Conservation (phyloP, 1,140 invertebrate genomes). For the Mamestra configurata region DNA sequence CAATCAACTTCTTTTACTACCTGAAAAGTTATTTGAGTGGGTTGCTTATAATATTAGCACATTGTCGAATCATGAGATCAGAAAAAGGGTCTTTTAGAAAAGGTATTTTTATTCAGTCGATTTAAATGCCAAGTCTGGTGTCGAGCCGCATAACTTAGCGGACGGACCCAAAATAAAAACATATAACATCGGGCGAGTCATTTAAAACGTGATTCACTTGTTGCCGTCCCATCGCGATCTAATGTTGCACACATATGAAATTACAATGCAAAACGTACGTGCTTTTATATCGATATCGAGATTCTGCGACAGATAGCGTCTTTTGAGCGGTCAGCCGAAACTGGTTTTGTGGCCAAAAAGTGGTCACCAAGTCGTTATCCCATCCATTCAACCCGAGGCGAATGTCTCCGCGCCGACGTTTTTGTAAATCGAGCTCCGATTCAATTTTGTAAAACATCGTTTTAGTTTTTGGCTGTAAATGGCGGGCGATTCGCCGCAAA, state of each 20-base stretch:
- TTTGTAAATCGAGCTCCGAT: slow-evolving; percentile 52
- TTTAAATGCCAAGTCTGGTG: slow-evolving; percentile 47
- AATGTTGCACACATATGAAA: slow-evolving; percentile 57
- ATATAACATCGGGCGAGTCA: slow-evolving; percentile 27
- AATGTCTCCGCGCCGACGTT: slow-evolving; percentile 56
- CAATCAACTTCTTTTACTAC: neutral
- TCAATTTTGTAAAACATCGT: slow-evolving; percentile 53
- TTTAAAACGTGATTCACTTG: slow-evolving; percentile 56
- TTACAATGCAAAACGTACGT: slow-evolving; percentile 59
- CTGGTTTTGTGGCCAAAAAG: slow-evolving; percentile 63
- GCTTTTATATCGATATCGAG: slow-evolving; percentile 66
- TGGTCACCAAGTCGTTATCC: slow-evolving; percentile 60
- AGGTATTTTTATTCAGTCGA: slow-evolving; percentile 40
- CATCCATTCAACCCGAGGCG: slow-evolving; percentile 63
- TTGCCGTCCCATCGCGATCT: slow-evolving; percentile 46
- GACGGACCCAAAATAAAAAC: slow-evolving; percentile 50
- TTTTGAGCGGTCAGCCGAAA: slow-evolving; percentile 62
- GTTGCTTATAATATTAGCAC: neutral
- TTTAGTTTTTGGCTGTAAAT: slow-evolving; percentile 58
- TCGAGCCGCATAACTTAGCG: slow-evolving; percentile 48
- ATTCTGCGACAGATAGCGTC: slow-evolving; percentile 64
- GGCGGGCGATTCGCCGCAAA: slow-evolving; percentile 20
- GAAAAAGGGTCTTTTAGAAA: slow-evolving; percentile 5
- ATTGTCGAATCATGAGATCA: slow-evolving; percentile 8
- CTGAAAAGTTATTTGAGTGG: neutral